A percentile compares a stretch with the other conserved stretches of the same genome.
Conservation (phyloP, 2,797 vertebrate species). For the Gallinago nigripennis region DNA sequence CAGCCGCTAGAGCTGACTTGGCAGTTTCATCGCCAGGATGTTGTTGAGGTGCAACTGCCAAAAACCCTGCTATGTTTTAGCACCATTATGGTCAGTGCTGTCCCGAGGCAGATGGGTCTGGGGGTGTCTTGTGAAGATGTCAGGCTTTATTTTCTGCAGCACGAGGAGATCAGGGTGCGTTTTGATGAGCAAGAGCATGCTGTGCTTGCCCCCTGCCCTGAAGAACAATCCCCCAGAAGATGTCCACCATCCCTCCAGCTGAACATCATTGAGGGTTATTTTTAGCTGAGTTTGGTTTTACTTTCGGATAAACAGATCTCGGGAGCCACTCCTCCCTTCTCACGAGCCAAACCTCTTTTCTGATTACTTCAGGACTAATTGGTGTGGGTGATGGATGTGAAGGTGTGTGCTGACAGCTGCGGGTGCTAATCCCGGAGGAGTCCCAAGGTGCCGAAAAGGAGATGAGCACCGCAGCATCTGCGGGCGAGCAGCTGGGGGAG, state of each 20-base stretch:
- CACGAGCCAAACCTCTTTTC: not conserved
- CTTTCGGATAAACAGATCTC: slow-evolving; percentile 18
- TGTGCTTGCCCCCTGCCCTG: not conserved
- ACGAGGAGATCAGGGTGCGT: not conserved
- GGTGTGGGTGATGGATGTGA: not conserved
- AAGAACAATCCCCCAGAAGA: not conserved
- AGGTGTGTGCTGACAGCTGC: not conserved
- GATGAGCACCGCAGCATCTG: not conserved
- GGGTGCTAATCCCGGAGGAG: not conserved
- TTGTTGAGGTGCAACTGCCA: not conserved
- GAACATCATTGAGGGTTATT: not conserved
- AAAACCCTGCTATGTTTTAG: not conserved
- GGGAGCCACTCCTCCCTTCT: not conserved
- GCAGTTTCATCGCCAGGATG: not conserved
- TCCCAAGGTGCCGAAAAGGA: not conserved
- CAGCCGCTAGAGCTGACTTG: not conserved
- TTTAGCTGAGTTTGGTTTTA: slow-evolving; percentile 27
- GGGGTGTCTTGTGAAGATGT: not conserved
- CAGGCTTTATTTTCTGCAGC: not conserved
- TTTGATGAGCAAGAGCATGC: not conserved
- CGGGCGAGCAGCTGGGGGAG: not conserved
- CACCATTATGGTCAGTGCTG: not conserved
- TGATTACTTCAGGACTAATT: not conserved
- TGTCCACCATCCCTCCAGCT: not conserved
- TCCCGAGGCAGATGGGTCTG: not conserved